phyloP scores from a whole-genome alignment of 2,797 vertebrate species.

The Periophthalmus magnuspinnatus region DNA sequence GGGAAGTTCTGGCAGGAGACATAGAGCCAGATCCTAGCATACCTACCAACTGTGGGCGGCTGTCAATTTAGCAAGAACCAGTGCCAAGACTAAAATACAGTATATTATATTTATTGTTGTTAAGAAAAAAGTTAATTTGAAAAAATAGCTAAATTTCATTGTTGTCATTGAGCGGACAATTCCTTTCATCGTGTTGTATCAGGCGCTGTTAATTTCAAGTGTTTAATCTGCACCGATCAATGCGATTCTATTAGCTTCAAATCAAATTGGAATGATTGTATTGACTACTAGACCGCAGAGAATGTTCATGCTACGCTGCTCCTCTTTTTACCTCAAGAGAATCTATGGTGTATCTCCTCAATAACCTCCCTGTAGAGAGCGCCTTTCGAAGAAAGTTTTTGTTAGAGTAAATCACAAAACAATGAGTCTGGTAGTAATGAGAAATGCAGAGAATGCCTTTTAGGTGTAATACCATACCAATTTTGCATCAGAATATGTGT shows the following conservation, averaged over 20 bases:
- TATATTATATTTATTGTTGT: slow-evolving; percentile 29
- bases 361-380: background rate
- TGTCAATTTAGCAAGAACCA: slow-evolving; percentile 61
- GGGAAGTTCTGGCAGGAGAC: slow-evolving; percentile 73
- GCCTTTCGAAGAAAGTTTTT: background rate
- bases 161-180: background rate
- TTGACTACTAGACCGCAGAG: background rate
- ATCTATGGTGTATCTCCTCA: background rate
- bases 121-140: background rate
- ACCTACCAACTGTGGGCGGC: slow-evolving; percentile 68
- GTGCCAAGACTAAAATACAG: slow-evolving; percentile 32
- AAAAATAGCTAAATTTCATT: slow-evolving; percentile 19
- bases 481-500: no score
- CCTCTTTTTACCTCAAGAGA: background rate
- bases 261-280: background rate
- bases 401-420: background rate
- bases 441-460: background rate
- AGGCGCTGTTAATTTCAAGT: background rate
- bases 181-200: background rate
- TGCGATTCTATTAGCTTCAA: slow-evolving; percentile 4
- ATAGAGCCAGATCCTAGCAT: slow-evolving; percentile 59
- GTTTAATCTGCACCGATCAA: slow-evolving; percentile 11
- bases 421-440: background rate
- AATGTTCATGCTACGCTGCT: background rate
- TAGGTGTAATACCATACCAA: no score